Evolutionary conservation across 92 coral and sea anemone species (phyloP), one percentile per base, ranked within the genome.

Genomic region (Blastomussa wellsi): DNA sequence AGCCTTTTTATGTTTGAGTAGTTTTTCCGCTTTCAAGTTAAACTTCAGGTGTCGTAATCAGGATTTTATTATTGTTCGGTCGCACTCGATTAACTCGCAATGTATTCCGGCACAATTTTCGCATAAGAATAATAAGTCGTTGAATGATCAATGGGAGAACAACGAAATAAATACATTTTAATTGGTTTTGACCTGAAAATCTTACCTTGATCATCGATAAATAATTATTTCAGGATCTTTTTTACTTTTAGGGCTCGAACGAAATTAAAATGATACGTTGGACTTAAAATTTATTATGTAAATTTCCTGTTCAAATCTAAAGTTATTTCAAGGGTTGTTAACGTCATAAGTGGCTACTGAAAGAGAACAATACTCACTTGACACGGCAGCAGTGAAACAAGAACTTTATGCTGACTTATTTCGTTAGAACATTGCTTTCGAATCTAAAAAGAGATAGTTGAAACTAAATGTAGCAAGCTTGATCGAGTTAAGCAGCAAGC

Each of bases 1-100:
- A 4, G 7, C 0, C 19, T 68, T 68, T 68, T 66, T 66, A 66
- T 29, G 39, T 32, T 1, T 68, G 48, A 81, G 51, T 70, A 71
- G 78, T 81, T 81, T 81, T 81, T 81, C 85, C 85, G 85, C 78
- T 42, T 81, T 81, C 78, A 55, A 81, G 47, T 32, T 35, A 3
- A 69, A 66, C 71, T 71, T 29, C 51, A 19, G 20, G 36, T 62
- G 72, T 57, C 65, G 49, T 24, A 36, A 38, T 37, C 28, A 11
- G 33, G 77, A 26, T 31, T 28, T 48, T 67, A 9, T 69, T 80
- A 80, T 80, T 80, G 76, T 44, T 35, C 76, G 32, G 29, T 11
- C 47, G 47, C 84, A 17, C 64, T 47, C 32, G 84, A 79, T 15
- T 79, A 31, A 41, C 55, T 79, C 20, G 11, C 52, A 77, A 29